phyloP scores from a whole-genome alignment of 1,140 invertebrate genomes.

The Drosophila triauraria region DNA sequence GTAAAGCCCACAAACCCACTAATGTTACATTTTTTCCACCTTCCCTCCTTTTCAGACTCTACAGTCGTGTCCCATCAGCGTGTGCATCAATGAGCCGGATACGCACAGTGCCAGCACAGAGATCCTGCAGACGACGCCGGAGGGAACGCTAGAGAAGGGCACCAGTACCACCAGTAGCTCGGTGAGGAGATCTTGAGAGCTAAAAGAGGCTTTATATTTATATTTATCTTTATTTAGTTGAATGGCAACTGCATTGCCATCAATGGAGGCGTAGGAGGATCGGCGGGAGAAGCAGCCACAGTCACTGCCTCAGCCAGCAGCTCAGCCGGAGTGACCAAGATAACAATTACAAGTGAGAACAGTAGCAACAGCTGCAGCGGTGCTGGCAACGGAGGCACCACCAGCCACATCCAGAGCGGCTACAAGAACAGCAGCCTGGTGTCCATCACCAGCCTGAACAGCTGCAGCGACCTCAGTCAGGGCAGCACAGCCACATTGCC shows the following conservation, averaged over 20 bases:
- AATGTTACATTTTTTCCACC: background rate
- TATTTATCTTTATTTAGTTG: background rate
- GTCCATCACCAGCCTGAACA: conserved; percentile 70
- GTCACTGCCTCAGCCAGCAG: background rate
- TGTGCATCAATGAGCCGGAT: conserved; percentile 80
- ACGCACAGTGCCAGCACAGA: conserved; percentile 77
- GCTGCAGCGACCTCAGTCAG: conserved; percentile 63
- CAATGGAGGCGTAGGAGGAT: conserved; percentile 39
- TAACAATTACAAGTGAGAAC: conserved; percentile 55
- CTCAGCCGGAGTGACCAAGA: conserved; percentile 48
- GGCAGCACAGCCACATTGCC: conserved; percentile 61
- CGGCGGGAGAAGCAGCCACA: background rate
- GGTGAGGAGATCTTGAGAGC: background rate
- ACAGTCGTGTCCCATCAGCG: conserved; percentile 76
- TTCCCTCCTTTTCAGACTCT: conserved; percentile 61
- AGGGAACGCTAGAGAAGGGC: conserved; percentile 77
- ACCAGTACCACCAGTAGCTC: conserved; percentile 14
- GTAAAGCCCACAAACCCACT: background rate
- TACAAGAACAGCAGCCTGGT: conserved; percentile 69
- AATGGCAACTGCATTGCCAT: conserved; percentile 71
- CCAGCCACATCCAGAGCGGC: conserved; percentile 1
- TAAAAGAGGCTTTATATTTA: no score
- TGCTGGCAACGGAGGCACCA: background rate
- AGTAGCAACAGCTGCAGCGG: conserved; percentile 21
- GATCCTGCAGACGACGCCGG: conserved; percentile 72